Base-by-base conservation (phyloP, 2,113 vertebrate genomes). In the Labeo catla region DNA sequence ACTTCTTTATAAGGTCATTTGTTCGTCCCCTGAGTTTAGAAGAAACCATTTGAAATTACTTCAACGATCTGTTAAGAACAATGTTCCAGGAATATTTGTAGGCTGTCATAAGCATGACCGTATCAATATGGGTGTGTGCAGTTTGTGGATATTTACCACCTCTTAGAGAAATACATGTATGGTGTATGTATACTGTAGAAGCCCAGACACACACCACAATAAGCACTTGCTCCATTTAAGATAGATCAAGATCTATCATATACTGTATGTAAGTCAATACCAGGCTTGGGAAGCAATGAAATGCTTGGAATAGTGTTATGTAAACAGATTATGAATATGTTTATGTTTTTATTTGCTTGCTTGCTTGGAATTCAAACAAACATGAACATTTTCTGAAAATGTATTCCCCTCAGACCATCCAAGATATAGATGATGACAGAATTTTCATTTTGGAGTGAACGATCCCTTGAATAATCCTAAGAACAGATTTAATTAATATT, bases 91-190 rank as follows among this genome's bases (percentile, higher is more conserved):
- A 11, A 36, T 15, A 74, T 74, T 13, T 49, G 21, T 49, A 54
- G 12, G 23, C n/a, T 76, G 6, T 13, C 74, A 54, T 74, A 74
- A 6, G 76, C 47, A 54, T 9, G 15, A 77, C 76, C 36, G 8
- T 50, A 77, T 77, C 15, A 77, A 36, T 77, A 54, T 77, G 76
- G 47, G 28, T 36, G 76, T 77, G 72, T 49, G 43, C 11, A 23
- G 72, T 54, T 54, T 36, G 76, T 54, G 47, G 76, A 54, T 7
- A 77, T 77, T 77, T 4, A 52, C 74, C 47, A 54, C 28, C 15
- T 76, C n/a, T 74, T 28, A 76, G 21, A 76, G 43, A 23, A 47
- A 19, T 6, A 5, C 43, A 13, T 74, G n/a, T 23, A 3, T 77
- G 8, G 47, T 54, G n/a, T 54, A 6, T 28, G 19, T 59, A n/a